These are phyloP conservation scores for Dryomyza anilis DNA, from an alignment of 2,888 invertebrate species.

Conservation along the genomic window DNA sequence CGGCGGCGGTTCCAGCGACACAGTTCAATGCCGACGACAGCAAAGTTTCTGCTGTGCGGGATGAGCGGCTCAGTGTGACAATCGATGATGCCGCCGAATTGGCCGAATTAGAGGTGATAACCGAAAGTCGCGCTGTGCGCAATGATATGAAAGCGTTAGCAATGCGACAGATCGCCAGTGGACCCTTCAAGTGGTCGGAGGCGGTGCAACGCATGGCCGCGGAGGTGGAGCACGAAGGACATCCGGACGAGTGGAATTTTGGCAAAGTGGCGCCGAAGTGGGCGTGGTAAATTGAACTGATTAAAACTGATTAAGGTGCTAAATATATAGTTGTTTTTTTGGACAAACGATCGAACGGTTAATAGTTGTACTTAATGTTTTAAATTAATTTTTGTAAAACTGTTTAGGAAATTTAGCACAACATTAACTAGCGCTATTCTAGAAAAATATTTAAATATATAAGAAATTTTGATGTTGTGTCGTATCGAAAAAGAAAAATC, in stretches of 20 bases:
- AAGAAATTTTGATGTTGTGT: no score
- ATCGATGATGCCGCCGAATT: slow-evolving; percentile 53
- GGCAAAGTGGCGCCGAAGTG: slow-evolving; percentile 57
- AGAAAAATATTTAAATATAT: no score
- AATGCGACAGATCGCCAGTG: slow-evolving; percentile 44
- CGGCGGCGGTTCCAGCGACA: neutral
- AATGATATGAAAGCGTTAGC: slow-evolving; percentile 58
- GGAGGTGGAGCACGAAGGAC: slow-evolving; percentile 54
- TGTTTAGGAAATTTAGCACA: no score
- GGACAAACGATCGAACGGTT: no score
- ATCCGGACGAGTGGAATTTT: slow-evolving; percentile 60
- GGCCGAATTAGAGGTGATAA: slow-evolving; percentile 55
- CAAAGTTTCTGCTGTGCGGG: slow-evolving; percentile 44
- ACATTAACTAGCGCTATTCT: no score
- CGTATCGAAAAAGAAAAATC: no score
- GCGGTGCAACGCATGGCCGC: slow-evolving; percentile 41
- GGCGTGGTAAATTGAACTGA: slow-evolving; percentile 59
- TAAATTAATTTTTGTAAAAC: no score
- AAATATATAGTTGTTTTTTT: no score
- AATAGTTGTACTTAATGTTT: no score
- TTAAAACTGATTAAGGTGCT: neutral
- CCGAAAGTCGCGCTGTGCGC: slow-evolving; percentile 54
- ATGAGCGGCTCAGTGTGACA: slow-evolving; percentile 51
- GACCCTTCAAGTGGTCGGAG: slow-evolving; percentile 59
- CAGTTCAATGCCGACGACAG: slow-evolving; percentile 15